These are phyloP conservation scores for Melipona beecheii DNA, from an alignment of 2,888 invertebrate species.

Conservation along the genomic window DNA sequence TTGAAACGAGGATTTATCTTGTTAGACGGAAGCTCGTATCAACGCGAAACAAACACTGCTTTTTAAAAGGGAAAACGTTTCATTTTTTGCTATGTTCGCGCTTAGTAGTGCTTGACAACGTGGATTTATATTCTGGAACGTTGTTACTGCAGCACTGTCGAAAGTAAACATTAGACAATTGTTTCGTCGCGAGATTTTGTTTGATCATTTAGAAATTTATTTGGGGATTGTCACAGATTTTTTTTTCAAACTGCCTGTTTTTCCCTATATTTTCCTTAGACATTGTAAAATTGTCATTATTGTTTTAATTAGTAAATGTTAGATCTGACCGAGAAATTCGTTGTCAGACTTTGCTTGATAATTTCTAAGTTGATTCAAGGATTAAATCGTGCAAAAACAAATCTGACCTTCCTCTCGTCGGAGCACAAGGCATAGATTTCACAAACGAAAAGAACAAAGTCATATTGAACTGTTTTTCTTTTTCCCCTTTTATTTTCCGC, in stretches of 20 bases:
- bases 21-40: background rate
- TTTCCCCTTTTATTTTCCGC: conserved; percentile 19
- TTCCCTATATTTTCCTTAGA: no score
- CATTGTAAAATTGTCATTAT: no score
- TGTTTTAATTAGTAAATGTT: no score
- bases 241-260: no score
- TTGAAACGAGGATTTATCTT: conserved; percentile 2
- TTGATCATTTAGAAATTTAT: background rate
- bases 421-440: background rate
- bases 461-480: background rate
- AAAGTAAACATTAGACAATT: background rate
- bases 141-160: background rate
- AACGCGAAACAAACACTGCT: no score
- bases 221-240: no score
- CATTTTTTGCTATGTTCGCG: no score
- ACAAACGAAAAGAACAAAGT: background rate
- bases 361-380: background rate
- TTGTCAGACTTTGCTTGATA: no score
- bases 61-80: no score
- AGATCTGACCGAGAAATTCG: no score
- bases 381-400: background rate
- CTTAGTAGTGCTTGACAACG: no score
- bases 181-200: background rate
- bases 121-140: background rate
- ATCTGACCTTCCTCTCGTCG: background rate